Evolutionary conservation across 1,140 invertebrate genomes (phyloP).

Genomic region (Muscidifurax raptorellus): DNA sequence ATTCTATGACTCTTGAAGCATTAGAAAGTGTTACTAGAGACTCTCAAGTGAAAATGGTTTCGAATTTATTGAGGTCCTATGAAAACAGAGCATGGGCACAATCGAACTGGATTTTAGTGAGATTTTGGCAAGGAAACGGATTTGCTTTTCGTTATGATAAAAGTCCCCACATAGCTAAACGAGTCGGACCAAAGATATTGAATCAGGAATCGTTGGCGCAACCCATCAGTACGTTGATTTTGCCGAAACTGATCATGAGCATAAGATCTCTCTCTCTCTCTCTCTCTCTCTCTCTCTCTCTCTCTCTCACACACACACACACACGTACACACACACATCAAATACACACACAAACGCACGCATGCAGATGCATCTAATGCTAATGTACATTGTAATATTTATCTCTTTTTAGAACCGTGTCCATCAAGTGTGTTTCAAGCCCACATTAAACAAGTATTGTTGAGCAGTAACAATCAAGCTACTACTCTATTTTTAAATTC

Average conservation of each 20-base stretch:
- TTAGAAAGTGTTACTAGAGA: conserved; percentile 80
- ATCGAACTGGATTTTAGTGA: conserved; percentile 89
- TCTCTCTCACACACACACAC: no score
- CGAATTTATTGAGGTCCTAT: conserved; percentile 84
- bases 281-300: no score
- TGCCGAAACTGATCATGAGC: no score
- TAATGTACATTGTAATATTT: neutral
- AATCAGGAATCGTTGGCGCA: conserved; percentile 72
- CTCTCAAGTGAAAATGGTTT: conserved; percentile 77
- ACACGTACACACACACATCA: no score
- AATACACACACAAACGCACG: no score
- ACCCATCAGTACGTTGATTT: conserved; percentile 73
- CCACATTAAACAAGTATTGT: conserved; percentile 76
- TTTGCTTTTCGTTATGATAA: conserved; percentile 87
- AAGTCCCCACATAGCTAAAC: conserved; percentile 78
- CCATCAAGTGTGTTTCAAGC: conserved; percentile 79
- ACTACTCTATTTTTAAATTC: conserved; percentile 86
- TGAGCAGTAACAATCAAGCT: conserved; percentile 65
- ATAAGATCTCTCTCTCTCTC: no score
- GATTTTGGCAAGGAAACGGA: conserved; percentile 90
- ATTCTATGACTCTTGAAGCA: conserved; percentile 77
- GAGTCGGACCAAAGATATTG: conserved; percentile 71
- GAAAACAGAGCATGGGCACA: conserved; percentile 91
- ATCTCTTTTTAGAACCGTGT: conserved; percentile 76
- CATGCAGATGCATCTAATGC: neutral